These are phyloP conservation scores for Anoura caudifer DNA, from an alignment of 2,113 vertebrate species.

Conservation along the genomic window DNA sequence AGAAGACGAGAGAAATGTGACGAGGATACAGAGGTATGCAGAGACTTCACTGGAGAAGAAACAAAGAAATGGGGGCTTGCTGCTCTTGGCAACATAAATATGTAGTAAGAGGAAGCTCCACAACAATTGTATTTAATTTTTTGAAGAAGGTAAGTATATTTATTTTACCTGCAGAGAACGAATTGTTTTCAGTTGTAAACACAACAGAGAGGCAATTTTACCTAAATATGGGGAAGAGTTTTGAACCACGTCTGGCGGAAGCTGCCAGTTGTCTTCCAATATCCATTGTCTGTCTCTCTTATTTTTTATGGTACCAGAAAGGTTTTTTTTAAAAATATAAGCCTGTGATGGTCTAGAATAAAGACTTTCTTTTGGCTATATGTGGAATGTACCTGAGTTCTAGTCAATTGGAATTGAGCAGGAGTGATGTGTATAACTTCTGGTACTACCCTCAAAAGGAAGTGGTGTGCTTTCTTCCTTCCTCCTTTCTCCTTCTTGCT, in stretches of 20 bases:
- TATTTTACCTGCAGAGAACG: slow-evolving; percentile 13
- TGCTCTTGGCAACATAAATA: not conserved
- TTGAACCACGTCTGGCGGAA: not conserved
- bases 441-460: not conserved
- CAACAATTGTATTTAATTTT: not conserved
- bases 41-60: not conserved
- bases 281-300: not conserved
- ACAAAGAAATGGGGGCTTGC: not conserved
- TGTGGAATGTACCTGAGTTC: not conserved
- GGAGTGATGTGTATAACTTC: not conserved
- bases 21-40: not conserved
- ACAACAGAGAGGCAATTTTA: not conserved
- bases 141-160: not conserved
- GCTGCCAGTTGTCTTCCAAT: not conserved
- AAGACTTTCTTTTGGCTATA: not conserved
- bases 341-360: not conserved
- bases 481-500: not conserved
- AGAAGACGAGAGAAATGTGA: not conserved
- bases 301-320: not conserved
- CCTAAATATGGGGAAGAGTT: not conserved
- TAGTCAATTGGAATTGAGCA: not conserved
- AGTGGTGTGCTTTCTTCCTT: rapidly evolving
- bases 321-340: not conserved
- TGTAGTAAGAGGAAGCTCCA: not conserved
- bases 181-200: slow-evolving; percentile 35